Conservation (phyloP, 2,113 vertebrate genomes). For the Hypomesus transpacificus region DNA sequence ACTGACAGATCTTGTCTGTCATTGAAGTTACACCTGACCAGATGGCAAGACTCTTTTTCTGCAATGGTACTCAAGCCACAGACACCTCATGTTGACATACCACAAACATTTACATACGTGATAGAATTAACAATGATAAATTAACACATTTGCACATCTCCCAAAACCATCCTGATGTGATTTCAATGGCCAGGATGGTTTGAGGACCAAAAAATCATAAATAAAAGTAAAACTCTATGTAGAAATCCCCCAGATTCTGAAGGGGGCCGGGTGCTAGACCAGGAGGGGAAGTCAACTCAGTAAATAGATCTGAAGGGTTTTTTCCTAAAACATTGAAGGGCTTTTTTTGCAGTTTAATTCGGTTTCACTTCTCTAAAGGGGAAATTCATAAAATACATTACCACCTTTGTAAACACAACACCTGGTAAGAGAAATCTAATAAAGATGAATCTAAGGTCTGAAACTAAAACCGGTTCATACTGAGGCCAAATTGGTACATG, state of each 20-base stretch:
- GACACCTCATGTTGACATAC: constrained; percentile 18
- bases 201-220: background rate
- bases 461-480: no score
- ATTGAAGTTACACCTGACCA: background rate
- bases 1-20: background rate
- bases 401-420: constrained; percentile 14
- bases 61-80: constrained; percentile 15
- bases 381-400: constrained; percentile 41
- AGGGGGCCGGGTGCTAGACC: constrained; percentile 26
- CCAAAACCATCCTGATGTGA: constrained; percentile 45
- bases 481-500: no score
- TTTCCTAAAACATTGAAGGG: constrained; percentile 28
- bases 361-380: constrained; percentile 58
- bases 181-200: constrained; percentile 6
- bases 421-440: constrained; percentile 20
- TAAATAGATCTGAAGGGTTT: constrained; percentile 41
- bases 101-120: constrained; percentile 25
- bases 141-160: constrained; percentile 45
- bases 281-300: constrained; percentile 31
- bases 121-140: constrained; percentile 45
- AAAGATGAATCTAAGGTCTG: background rate
- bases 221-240: background rate
- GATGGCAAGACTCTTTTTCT: background rate
- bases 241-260: constrained; percentile 8
- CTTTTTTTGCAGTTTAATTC: constrained; percentile 36